Conservation (phyloP, 2,113 vertebrate species). For the Telmatochromis sp. region DNA sequence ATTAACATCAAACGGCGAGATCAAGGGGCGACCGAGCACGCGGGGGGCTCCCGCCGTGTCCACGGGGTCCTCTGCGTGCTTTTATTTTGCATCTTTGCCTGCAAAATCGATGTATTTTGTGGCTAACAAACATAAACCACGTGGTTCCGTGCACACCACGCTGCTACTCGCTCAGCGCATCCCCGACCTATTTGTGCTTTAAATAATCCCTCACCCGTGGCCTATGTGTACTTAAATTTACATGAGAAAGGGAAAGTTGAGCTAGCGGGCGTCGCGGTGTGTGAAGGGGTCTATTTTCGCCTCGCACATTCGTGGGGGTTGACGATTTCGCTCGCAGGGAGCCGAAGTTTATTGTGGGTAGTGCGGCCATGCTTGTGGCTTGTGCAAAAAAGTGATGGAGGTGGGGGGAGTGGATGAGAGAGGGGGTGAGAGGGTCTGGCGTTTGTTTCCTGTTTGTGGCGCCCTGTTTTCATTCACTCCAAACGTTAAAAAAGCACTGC, state of each 20-base stretch:
- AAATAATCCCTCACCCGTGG: background rate
- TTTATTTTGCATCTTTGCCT: constrained; percentile 49
- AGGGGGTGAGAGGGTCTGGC: constrained; percentile 20
- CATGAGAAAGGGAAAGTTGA: background rate
- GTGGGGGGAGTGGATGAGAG: background rate
- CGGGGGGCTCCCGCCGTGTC: background rate
- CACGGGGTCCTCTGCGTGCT: background rate
- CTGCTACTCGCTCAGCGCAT: constrained; percentile 57
- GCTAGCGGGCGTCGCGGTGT: background rate
- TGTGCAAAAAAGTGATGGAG: constrained; percentile 31
- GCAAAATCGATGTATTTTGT: constrained; percentile 73
- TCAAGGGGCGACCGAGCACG: background rate
- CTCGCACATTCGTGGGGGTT: background rate
- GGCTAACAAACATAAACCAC: constrained; percentile 88
- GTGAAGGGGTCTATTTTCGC: background rate
- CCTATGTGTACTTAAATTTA: background rate
- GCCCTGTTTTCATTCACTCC: background rate
- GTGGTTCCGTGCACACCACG: constrained; percentile 80
- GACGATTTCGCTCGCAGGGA: constrained; percentile 17
- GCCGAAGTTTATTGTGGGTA: constrained; percentile 68
- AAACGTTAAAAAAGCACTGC: background rate
- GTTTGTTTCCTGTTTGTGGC: constrained; percentile 33
- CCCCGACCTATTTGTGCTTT: constrained; percentile 20
- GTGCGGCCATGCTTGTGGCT: constrained; percentile 80
- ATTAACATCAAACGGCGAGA: background rate